Conservation (phyloP, 2,888 invertebrate species). For the Nemapogon koenigi region DNA sequence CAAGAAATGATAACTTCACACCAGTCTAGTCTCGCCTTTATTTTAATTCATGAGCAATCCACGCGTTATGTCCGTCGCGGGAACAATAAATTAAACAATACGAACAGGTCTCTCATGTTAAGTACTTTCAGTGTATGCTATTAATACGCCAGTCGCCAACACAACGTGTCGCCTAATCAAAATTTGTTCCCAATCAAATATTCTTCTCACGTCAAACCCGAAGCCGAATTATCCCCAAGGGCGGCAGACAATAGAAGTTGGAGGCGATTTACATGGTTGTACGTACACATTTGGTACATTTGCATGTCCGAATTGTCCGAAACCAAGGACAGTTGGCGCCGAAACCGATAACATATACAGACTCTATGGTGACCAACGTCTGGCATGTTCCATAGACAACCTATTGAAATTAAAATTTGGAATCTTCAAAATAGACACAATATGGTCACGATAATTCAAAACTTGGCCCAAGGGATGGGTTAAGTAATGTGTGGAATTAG, state of each 20-base stretch:
- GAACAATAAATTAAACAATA: no score
- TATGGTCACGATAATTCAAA: slow-evolving; percentile 15
- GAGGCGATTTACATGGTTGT: slow-evolving; percentile 48
- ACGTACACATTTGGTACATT: slow-evolving; percentile 46
- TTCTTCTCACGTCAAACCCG: slow-evolving; percentile 40
- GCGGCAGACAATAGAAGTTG: slow-evolving; percentile 51
- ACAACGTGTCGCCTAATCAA: slow-evolving; percentile 21
- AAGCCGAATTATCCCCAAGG: slow-evolving; percentile 48
- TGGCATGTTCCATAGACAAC: slow-evolving; percentile 26
- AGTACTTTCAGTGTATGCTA: not conserved
- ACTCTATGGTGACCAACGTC: no score
- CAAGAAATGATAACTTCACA: no score
- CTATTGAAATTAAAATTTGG: slow-evolving; percentile 49
- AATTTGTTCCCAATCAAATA: slow-evolving; percentile 43
- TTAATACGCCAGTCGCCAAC: not conserved
- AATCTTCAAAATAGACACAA: slow-evolving; percentile 28
- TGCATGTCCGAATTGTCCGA: slow-evolving; percentile 47
- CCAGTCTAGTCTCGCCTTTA: no score
- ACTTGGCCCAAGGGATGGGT: slow-evolving; percentile 24
- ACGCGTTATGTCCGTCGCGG: no score
- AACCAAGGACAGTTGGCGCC: slow-evolving; percentile 30
- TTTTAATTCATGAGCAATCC: no score
- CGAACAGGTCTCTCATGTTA: no score
- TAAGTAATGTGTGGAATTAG: no score
- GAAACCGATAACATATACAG: slow-evolving; percentile 39